Percentiles rank a stretch among this genome's conserved stretches.
These are phyloP conservation scores for Volucella zonaria DNA, from an alignment of 2,888 invertebrate species.

Conservation along the genomic window DNA sequence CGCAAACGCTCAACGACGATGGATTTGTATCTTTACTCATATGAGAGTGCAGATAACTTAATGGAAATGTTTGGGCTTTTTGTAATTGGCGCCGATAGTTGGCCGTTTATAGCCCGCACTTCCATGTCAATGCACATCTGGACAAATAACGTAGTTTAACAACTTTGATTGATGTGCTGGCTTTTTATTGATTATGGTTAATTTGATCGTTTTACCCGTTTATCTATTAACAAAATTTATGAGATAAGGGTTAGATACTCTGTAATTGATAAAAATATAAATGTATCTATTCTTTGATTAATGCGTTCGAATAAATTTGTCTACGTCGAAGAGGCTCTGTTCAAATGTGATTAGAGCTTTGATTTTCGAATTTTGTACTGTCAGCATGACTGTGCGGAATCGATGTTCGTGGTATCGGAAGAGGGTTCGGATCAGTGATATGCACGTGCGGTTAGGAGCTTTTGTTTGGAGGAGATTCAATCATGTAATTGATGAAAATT, in stretches of 20 bases:
- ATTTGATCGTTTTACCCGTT: constrained; percentile 14
- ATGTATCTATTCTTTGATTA: background rate
- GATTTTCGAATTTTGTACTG: background rate
- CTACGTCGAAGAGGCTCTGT: background rate
- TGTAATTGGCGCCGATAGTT: constrained; percentile 45
- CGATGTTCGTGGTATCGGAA: background rate
- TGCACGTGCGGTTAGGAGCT: background rate
- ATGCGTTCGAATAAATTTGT: constrained; percentile 9
- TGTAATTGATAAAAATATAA: background rate
- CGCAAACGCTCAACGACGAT: background rate
- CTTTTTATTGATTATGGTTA: constrained; percentile 1
- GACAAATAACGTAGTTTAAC: constrained; percentile 21
- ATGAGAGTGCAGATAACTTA: background rate
- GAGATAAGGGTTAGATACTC: background rate
- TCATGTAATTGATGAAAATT: background rate
- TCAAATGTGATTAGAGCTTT: background rate
- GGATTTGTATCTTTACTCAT: no score
- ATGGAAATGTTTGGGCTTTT: constrained; percentile 46
- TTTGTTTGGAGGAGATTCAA: background rate
- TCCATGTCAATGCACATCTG: constrained; percentile 28
- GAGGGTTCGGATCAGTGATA: background rate
- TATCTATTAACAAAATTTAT: constrained; percentile 1
- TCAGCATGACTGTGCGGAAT: constrained; percentile 13
- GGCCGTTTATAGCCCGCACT: constrained; percentile 20
- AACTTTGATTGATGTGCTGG: constrained; percentile 47